Percentiles rank a stretch among this genome's conserved stretches.
phyloP scores from a whole-genome alignment of 2,888 invertebrate species.

The Lasioglossum morio region DNA sequence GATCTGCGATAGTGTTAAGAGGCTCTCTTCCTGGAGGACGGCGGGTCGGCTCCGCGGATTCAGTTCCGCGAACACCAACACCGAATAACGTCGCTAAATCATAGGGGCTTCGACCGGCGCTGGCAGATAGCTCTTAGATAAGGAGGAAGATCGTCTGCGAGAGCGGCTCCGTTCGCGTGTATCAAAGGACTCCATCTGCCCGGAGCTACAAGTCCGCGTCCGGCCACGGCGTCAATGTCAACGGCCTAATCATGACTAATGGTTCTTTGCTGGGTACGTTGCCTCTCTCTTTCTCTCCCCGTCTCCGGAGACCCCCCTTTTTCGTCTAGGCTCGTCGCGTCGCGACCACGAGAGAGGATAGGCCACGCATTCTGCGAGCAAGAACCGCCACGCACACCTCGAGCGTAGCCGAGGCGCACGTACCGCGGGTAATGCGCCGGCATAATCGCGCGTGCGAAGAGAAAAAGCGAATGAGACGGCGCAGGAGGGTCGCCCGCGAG shows the following conservation, averaged over 20 bases:
- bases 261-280: slow-evolving; percentile 64
- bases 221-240: slow-evolving; percentile 75
- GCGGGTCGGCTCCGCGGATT: slow-evolving; percentile 19
- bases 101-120: slow-evolving; percentile 66
- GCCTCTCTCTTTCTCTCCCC: slow-evolving; percentile 14
- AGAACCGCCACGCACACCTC: slow-evolving; percentile 47
- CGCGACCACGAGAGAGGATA: slow-evolving; percentile 12
- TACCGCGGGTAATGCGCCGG: slow-evolving; percentile 66
- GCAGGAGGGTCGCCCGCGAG: slow-evolving; percentile 14
- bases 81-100: slow-evolving; percentile 68
- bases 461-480: slow-evolving; percentile 54
- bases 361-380: slow-evolving; percentile 36
- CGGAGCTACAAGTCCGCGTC: slow-evolving; percentile 65
- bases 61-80: slow-evolving; percentile 56
- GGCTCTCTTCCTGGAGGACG: slow-evolving; percentile 28
- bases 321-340: slow-evolving; percentile 9
- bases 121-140: slow-evolving; percentile 70
- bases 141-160: slow-evolving; percentile 63
- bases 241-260: slow-evolving; percentile 79
- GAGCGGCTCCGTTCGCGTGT: slow-evolving; percentile 66
- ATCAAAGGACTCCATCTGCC: slow-evolving; percentile 75
- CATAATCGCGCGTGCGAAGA: slow-evolving; percentile 64
- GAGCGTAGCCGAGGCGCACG: slow-evolving; percentile 52
- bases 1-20: slow-evolving; percentile 30
- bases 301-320: background rate